Evolutionary conservation across 2,888 invertebrate species (phyloP).

Genomic region (Cylloceria caligata): DNA sequence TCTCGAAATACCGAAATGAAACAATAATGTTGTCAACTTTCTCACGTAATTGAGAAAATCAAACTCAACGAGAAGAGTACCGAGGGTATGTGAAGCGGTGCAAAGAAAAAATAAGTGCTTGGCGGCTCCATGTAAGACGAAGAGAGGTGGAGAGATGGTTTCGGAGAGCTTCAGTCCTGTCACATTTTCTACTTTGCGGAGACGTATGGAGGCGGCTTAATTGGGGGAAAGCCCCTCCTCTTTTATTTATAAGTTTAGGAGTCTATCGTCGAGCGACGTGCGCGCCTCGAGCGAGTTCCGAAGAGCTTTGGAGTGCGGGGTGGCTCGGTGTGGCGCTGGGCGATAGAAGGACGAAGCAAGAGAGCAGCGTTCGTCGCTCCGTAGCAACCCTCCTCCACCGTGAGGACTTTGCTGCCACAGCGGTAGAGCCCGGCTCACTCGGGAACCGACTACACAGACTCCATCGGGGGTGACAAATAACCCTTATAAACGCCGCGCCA

Average conservation of each 20-base stretch:
- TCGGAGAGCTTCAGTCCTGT: constrained; percentile 73
- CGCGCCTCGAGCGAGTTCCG: constrained; percentile 64
- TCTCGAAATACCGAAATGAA: background rate
- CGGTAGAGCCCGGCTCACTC: constrained; percentile 60
- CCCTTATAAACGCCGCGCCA: constrained; percentile 82
- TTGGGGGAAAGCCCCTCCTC: constrained; percentile 78
- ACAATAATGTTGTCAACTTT: constrained; percentile 50
- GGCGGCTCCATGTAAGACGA: constrained; percentile 31
- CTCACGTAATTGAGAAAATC: constrained; percentile 37
- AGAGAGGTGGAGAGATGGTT: constrained; percentile 31
- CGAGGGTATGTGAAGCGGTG: constrained; percentile 49
- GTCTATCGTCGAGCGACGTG: constrained; percentile 77
- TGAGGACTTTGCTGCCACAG: constrained; percentile 57
- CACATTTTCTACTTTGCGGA: constrained; percentile 83
- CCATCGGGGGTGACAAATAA: constrained; percentile 81
- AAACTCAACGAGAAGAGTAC: constrained; percentile 62
- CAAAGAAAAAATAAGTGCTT: constrained; percentile 47
- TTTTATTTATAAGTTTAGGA: constrained; percentile 83
- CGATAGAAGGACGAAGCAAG: constrained; percentile 61
- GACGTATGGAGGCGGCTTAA: constrained; percentile 83
- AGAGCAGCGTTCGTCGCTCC: constrained; percentile 29
- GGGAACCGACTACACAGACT: constrained; percentile 45
- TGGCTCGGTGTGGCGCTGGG: constrained; percentile 26
- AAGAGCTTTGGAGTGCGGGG: constrained; percentile 45
- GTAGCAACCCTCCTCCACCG: constrained; percentile 56